Conservation (phyloP, 2,888 invertebrate genomes). For the Anticlea derivata region DNA sequence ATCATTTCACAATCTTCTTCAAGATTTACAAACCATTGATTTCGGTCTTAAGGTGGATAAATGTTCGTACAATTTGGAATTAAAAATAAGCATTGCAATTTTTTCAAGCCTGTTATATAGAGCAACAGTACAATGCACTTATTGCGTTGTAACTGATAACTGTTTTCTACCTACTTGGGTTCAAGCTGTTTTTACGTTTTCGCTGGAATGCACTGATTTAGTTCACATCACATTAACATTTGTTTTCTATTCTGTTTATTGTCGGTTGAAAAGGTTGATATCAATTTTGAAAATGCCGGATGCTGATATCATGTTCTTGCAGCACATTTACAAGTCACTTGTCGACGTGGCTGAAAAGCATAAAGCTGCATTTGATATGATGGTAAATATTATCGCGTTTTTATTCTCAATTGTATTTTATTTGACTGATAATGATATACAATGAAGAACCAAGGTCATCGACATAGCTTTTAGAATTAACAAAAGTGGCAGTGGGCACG, state of each 20-base stretch:
- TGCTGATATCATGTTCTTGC: background rate
- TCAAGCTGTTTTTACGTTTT: background rate
- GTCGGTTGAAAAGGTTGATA: background rate
- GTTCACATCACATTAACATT: background rate
- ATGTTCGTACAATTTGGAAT: background rate
- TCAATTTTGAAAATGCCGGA: background rate
- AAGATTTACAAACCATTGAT: background rate
- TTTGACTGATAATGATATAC: too few relatives aligned
- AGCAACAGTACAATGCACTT: too few relatives aligned
- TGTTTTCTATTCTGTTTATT: background rate
- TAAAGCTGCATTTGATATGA: background rate
- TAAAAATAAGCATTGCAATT: background rate
- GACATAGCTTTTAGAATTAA: too few relatives aligned
- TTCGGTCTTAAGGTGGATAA: background rate
- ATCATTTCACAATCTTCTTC: background rate
- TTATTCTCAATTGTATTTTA: background rate
- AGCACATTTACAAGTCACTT: background rate
- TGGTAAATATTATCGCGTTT: background rate
- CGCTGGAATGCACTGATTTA: background rate
- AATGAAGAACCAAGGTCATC: too few relatives aligned
- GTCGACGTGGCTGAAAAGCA: background rate
- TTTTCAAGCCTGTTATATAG: background rate
- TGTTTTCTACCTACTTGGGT: background rate
- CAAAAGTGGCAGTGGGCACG: too few relatives aligned
- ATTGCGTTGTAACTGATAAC: too few relatives aligned